phyloP scores from a whole-genome alignment of 1,140 invertebrate species.

The Drosophila mauritiana region DNA sequence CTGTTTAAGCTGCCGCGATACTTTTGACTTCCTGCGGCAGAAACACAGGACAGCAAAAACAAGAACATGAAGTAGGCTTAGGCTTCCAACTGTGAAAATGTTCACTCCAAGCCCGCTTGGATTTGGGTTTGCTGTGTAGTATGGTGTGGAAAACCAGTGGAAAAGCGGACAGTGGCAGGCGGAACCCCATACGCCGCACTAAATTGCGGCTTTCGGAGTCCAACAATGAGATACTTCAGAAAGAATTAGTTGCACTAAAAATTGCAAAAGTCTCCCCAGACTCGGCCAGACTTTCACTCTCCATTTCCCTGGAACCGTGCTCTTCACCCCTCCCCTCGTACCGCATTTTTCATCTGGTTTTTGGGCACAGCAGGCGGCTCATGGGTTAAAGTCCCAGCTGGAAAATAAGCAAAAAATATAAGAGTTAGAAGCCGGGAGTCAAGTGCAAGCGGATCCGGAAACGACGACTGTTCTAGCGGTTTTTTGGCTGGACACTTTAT shows the following conservation, averaged over 20 bases:
- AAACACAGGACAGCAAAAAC: slow-evolving; percentile 46
- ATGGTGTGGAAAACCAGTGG: neutral
- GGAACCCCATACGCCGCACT: slow-evolving; percentile 57
- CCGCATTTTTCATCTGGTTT: slow-evolving; percentile 30
- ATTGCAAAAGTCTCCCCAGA: slow-evolving; percentile 73
- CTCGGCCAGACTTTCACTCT: slow-evolving; percentile 63
- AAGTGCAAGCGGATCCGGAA: slow-evolving; percentile 29
- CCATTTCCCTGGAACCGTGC: neutral
- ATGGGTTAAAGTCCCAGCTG: slow-evolving; percentile 8
- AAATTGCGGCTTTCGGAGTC: slow-evolving; percentile 79
- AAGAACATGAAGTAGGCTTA: slow-evolving; percentile 60
- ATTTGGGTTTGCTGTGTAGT: slow-evolving; percentile 24
- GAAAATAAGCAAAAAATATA: slow-evolving; percentile 10
- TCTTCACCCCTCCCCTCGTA: neutral
- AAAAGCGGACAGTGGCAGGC: neutral
- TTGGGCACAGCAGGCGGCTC: slow-evolving; percentile 43
- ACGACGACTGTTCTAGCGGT: slow-evolving; percentile 59
- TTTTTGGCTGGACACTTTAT: slow-evolving; percentile 51
- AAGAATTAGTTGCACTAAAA: slow-evolving; percentile 84
- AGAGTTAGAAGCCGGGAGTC: slow-evolving; percentile 16
- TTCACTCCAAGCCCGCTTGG: slow-evolving; percentile 25
- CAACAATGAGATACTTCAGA: slow-evolving; percentile 83
- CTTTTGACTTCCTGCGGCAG: slow-evolving; percentile 78
- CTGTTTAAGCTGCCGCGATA: slow-evolving; percentile 77
- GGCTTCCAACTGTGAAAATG: slow-evolving; percentile 57